A percentile compares a stretch with the other conserved stretches of the same genome.
Conservation (phyloP, 53 echinoderm and acorn worm genomes). For the Paracentrotus lividus region DNA sequence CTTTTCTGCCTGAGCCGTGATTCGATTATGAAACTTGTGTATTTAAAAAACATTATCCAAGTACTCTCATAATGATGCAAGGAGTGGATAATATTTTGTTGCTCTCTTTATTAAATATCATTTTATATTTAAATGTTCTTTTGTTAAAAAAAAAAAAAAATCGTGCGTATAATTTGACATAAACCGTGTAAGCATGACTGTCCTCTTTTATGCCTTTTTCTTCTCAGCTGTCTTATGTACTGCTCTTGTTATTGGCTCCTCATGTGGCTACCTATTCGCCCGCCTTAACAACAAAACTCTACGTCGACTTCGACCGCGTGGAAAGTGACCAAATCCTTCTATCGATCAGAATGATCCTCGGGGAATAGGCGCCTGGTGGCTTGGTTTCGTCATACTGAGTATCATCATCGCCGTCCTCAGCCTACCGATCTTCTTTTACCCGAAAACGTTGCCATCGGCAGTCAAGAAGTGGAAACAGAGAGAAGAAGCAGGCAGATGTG, state of each 20-base stretch:
- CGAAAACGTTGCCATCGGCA: constrained; percentile 28
- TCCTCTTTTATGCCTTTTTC: neutral
- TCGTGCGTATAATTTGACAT: no score
- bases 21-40: no score
- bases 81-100: no score
- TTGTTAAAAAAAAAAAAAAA: no score
- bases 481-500: neutral
- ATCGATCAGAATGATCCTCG: constrained; percentile 72
- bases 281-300: constrained; percentile 41
- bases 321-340: constrained; percentile 65
- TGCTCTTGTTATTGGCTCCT: constrained; percentile 69
- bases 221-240: constrained; percentile 67
- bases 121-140: no score
- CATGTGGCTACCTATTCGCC: constrained; percentile 72
- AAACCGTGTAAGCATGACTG: no score
- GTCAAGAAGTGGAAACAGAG: neutral
- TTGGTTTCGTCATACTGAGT: constrained; percentile 70
- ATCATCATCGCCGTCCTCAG: constrained; percentile 55
- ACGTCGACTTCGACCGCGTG: constrained; percentile 73
- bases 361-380: constrained; percentile 86
- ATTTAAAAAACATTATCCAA: no score
- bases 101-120: no score
- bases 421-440: constrained; percentile 76
- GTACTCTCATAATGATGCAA: no score
- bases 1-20: no score